Evolutionary conservation across 1,140 invertebrate species (phyloP).

Genomic region (Bilobella aurantiaca): DNA sequence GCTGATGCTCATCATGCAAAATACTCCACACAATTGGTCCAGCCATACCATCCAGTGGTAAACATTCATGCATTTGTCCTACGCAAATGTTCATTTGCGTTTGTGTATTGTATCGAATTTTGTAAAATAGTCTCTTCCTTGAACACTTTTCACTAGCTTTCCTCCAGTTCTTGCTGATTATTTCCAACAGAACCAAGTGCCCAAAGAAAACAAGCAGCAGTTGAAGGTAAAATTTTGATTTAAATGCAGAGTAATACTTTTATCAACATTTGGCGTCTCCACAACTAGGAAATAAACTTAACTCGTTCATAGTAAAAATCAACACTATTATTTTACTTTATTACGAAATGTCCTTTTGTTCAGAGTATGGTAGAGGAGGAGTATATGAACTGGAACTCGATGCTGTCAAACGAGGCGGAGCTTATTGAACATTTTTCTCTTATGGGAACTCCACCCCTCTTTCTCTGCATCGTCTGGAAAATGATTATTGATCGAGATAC

Average conservation of each 20-base stretch:
- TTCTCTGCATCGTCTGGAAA: constrained; percentile 87
- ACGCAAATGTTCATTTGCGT: too few species aligned
- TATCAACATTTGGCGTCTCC: too few species aligned
- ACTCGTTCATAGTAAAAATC: too few species aligned
- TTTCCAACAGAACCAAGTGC: constrained; percentile 66
- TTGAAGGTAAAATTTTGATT: constrained; percentile 50
- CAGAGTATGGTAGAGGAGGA: constrained; percentile 83
- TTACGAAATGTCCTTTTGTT: constrained; percentile 22
- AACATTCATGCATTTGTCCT: not conserved
- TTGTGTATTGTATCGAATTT: not conserved
- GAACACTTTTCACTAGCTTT: constrained; percentile 60
- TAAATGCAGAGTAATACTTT: too few species aligned
- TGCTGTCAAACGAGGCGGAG: constrained; percentile 85
- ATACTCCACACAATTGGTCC: constrained; percentile 89
- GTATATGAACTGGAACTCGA: constrained; percentile 89
- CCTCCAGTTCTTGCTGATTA: constrained; percentile 80
- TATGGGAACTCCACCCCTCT: constrained; percentile 73
- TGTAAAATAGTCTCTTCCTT: not conserved
- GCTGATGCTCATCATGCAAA: constrained; percentile 77
- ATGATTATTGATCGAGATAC: constrained; percentile 88
- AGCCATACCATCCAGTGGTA: constrained; percentile 78
- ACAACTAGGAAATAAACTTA: too few species aligned
- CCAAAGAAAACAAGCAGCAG: constrained; percentile 77
- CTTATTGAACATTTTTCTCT: constrained; percentile 90
- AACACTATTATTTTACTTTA: too few species aligned